Base-by-base conservation (phyloP, 2,888 invertebrate species). In the Cheilosia soror region DNA sequence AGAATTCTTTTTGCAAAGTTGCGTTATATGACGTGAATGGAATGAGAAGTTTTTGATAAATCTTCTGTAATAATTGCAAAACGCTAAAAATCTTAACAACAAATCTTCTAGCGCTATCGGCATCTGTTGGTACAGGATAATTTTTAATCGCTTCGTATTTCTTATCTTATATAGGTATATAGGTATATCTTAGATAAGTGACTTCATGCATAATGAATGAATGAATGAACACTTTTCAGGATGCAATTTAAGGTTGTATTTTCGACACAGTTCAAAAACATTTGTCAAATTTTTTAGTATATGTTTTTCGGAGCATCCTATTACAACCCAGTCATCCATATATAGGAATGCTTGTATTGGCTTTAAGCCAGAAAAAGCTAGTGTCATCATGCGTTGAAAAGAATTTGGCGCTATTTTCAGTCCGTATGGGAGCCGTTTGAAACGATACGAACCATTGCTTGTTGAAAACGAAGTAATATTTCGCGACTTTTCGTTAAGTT, bases 301-400 rank as follows among this genome's bases (percentile, higher is more conserved):
- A n/a, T 71, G 71, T 20, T 72, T 49, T 75, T 87, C 68, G 9
- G 78, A 87, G 63, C 87, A 82, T 7, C 88, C 87, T 2, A 81
- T 76, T n/a, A 88, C 88, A 25, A 88, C 84, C 25, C 87, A 58
- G 60, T 89, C 88, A 79, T 88, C 88, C 86, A 88, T 88, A 53
- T 87, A 88, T 20, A 88, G 73, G 47, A 88, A 88, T 53, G 87
- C 81, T 73, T 71, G 63, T 11, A 79, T 76, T 33, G 87, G 87
- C 15, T 69, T 47, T 44, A 88, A 6, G 4, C 87, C 87, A 6
- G 87, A 72, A 71, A 89, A 55, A n/a, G 65, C 75, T 11, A 65
- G 5, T 29, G 86, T 68, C 89, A 89, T 88, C 88, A 89, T 88
- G 63, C 88, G 9, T 72, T 78, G 83, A 69, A 89, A 89, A 60